These are phyloP conservation scores for Sinopyrophorus schimmeli DNA, from an alignment of 2,888 invertebrate genomes.

Conservation along the genomic window DNA sequence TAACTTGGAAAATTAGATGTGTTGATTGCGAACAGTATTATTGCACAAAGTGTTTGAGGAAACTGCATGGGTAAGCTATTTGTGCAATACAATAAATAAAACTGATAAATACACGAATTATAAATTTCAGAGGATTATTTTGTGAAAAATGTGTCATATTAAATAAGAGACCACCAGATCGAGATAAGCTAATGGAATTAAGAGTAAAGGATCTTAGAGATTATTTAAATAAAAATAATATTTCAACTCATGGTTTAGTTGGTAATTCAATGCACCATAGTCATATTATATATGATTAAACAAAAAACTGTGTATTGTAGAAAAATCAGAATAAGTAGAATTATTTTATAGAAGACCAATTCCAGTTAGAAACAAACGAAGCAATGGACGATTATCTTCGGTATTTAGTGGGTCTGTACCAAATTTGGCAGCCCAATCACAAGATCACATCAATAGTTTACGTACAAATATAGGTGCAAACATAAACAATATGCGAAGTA, in stretches of 20 bases:
- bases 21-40: conserved; percentile 62
- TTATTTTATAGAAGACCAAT: conserved; percentile 58
- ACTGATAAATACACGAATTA: too few species aligned
- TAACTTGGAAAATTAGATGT: conserved; percentile 56
- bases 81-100: too few species aligned
- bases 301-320: conserved; percentile 56
- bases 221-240: conserved; percentile 76
- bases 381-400: conserved; percentile 45
- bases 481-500: conserved; percentile 21
- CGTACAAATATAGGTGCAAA: conserved; percentile 20
- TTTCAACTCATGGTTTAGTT: conserved; percentile 77
- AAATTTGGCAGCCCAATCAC: conserved; percentile 43
- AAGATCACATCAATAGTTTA: conserved; percentile 35
- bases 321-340: conserved; percentile 78
- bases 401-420: conserved; percentile 50
- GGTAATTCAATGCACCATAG: conserved; percentile 57
- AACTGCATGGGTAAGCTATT: conserved; percentile 52
- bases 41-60: conserved; percentile 68
- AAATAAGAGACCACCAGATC: conserved; percentile 57
- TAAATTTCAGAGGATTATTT: conserved; percentile 56
- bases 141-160: conserved; percentile 62
- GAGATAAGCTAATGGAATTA: conserved; percentile 59
- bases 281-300: conserved; percentile 7
- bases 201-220: conserved; percentile 75
- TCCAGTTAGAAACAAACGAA: conserved; percentile 47